Base-by-base conservation (phyloP, 2,888 invertebrate species). In the Tetranychus truncatus region DNA sequence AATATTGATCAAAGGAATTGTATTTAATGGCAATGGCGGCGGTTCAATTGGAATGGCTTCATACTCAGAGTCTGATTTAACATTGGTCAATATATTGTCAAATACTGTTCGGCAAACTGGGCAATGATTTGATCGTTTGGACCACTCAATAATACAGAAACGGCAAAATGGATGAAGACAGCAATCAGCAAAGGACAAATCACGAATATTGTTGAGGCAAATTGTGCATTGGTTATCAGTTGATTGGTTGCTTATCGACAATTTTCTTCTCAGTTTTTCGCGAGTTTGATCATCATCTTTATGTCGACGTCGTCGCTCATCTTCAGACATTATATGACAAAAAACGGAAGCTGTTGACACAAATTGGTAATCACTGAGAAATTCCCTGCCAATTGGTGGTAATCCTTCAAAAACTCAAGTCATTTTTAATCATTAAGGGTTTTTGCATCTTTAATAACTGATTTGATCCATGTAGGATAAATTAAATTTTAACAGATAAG, bases 161-260 rank as follows among this genome's bases (percentile, higher is more conserved):
- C 44, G 45, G n/a, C 72, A 72, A 20, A 72, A 72, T 45, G n/a
- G 45, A 72, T 72, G 72, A n/a, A 72, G 44, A 72, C 72, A 72
- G 20, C 34, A 24, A 24, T 69, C 69, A 11, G 69, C 69, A 24
- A 24, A 24, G 5, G 69, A 20, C 24, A 69, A 8, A 69, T 21
- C 34, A 20, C 34, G 21, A 24, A 69, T 69, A 20, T 11, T 18
- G 20, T 69, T 69, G 11, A 69, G 34, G 8, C 69, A 69, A 24
- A 69, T 69, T 18, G 69, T 24, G 20, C 69, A 69, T 24, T 69
- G 69, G 6, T 55, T 9, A 55, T 55, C 15, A 55, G 3, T 15
- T 2, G 55, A 55, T 34, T 1, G 0, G 34, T 34, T 34, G 34
- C 3, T 34, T 34, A 5, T 4, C 3, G 34, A 34, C 4, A 34